phyloP scores from a whole-genome alignment of 2,888 invertebrate genomes.

The Plemyria rubiginata region DNA sequence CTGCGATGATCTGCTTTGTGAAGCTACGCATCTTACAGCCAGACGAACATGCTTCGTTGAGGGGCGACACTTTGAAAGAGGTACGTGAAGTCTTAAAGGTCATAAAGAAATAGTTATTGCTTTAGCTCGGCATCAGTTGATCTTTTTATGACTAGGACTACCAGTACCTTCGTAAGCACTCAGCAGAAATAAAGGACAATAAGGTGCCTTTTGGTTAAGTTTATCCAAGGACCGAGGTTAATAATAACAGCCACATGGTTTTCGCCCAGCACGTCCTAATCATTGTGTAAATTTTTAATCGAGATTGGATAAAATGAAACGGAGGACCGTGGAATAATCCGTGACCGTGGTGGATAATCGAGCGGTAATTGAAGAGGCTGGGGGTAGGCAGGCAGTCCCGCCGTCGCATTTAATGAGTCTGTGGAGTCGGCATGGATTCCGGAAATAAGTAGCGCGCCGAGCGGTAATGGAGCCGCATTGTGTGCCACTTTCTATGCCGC shows the following conservation, averaged over 20 bases:
- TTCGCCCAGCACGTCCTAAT: background rate
- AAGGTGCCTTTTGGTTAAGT: too few relatives aligned
- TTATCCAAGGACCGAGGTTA: too few relatives aligned
- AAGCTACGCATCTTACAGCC: slow-evolving; percentile 95
- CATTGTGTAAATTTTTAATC: slow-evolving; percentile 44
- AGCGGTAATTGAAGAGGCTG: slow-evolving; percentile 72
- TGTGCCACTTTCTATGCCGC: slow-evolving; percentile 77
- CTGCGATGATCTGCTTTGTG: slow-evolving; percentile 97
- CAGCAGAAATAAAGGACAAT: background rate
- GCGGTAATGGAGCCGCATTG: slow-evolving; percentile 79
- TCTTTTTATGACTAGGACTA: too few relatives aligned
- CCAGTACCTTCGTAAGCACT: background rate
- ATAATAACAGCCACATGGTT: background rate
- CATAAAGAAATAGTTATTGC: too few relatives aligned
- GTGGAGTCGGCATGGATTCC: slow-evolving; percentile 63
- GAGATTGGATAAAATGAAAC: slow-evolving; percentile 48
- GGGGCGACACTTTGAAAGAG: slow-evolving; percentile 91
- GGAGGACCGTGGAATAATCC: slow-evolving; percentile 47
- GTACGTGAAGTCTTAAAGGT: slow-evolving; percentile 79
- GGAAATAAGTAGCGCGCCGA: slow-evolving; percentile 80
- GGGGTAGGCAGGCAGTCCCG: slow-evolving; percentile 44
- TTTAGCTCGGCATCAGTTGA: too few relatives aligned
- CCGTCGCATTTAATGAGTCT: slow-evolving; percentile 74
- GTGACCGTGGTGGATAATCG: slow-evolving; percentile 70
- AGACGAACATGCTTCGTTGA: slow-evolving; percentile 91